These are phyloP conservation scores for Drosophila anomalata DNA, from an alignment of 2,888 invertebrate genomes.

Conservation along the genomic window DNA sequence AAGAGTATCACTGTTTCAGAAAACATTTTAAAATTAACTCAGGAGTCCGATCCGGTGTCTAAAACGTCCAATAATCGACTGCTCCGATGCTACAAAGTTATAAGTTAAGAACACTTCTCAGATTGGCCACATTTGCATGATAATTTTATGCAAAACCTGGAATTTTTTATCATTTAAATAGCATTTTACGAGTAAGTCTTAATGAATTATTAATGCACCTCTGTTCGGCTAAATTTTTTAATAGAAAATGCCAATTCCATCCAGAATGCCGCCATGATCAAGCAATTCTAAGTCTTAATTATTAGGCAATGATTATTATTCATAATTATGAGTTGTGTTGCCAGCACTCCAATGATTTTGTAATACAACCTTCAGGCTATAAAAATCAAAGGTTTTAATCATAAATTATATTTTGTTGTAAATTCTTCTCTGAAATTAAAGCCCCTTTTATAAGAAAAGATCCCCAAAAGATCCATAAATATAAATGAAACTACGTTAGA, in stretches of 20 bases:
- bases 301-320: conserved; percentile 1
- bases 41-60: conserved; percentile 18
- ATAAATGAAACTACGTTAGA: neutral
- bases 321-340: neutral
- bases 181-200: conserved; percentile 19
- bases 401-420: no score
- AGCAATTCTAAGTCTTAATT: conserved; percentile 20
- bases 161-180: conserved; percentile 46
- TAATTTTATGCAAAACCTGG: conserved; percentile 54
- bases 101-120: conserved; percentile 19
- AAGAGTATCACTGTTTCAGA: conserved; percentile 21
- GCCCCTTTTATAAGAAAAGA: no score
- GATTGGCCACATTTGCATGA: conserved; percentile 38
- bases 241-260: neutral
- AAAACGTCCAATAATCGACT: conserved; percentile 37
- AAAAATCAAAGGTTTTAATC: no score
- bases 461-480: neutral
- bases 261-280: conserved; percentile 8
- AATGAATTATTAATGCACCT: conserved; percentile 45
- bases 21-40: conserved; percentile 29
- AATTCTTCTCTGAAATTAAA: no score
- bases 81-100: conserved; percentile 21
- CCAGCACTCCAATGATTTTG: neutral
- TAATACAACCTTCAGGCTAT: neutral
- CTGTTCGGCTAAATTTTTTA: neutral